These are phyloP conservation scores for Bergia sp. DNA, from an alignment of 92 coral and sea anemone species.

Conservation along the genomic window DNA sequence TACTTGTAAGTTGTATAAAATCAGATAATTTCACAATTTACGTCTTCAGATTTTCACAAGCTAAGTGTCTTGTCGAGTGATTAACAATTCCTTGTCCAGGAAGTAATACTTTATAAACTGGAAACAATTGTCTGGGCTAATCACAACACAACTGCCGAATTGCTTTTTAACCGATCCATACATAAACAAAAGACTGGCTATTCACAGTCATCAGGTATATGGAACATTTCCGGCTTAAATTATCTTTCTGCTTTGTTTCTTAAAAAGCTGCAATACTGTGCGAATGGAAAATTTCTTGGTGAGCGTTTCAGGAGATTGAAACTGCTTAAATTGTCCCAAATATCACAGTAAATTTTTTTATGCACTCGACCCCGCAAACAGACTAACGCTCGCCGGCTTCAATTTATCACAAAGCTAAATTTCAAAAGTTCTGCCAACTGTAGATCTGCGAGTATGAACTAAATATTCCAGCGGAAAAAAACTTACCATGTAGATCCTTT, in stretches of 20 bases:
- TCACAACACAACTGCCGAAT: neutral
- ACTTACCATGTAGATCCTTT: conserved; percentile 91
- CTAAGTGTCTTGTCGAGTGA: neutral
- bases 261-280: neutral
- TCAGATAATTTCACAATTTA: neutral
- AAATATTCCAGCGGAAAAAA: too few relatives aligned
- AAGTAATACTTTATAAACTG: neutral
- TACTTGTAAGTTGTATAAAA: neutral
- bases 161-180: neutral
- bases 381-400: neutral
- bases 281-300: neutral
- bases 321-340: neutral
- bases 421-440: neutral
- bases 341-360: neutral
- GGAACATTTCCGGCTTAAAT: conserved; percentile 33
- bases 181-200: conserved; percentile 19
- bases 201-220: neutral
- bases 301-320: neutral
- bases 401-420: neutral
- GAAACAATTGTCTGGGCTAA: neutral
- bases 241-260: neutral
- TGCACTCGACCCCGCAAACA: conserved; percentile 15
- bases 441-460: neutral
- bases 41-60: neutral
- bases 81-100: neutral